A percentile compares a stretch with the other conserved stretches of the same genome.
phyloP scores from a whole-genome alignment of 1,140 invertebrate genomes.

The Medauroidea extradentata region DNA sequence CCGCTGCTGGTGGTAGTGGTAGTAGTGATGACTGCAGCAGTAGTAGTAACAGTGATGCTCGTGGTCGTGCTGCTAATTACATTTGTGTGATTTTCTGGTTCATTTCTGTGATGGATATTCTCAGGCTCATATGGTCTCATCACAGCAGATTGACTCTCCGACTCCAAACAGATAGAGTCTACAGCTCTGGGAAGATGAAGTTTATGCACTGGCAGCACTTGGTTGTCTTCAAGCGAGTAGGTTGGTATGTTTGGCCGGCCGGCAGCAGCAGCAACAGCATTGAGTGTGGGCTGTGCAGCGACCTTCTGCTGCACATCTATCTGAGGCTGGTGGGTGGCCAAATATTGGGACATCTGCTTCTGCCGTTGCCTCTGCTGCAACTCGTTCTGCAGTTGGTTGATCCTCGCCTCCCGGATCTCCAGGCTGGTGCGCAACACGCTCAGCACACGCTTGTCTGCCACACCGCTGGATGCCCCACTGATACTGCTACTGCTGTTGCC shows the following conservation, averaged over 20 bases:
- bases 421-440: slow-evolving; percentile 62
- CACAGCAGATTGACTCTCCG: not conserved
- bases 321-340: not conserved
- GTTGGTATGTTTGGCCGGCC: too few species aligned
- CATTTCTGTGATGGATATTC: too few species aligned
- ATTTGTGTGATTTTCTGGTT: slow-evolving; percentile 25
- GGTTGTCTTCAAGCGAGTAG: too few species aligned
- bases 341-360: slow-evolving; percentile 2
- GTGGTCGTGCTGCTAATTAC: not conserved
- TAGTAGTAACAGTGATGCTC: too few species aligned
- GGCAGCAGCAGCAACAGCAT: too few species aligned
- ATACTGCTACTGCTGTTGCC: slow-evolving; percentile 21
- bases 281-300: too few species aligned
- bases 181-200: slow-evolving; percentile 63
- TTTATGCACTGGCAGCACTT: slow-evolving; percentile 35
- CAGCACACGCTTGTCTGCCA: slow-evolving; percentile 42
- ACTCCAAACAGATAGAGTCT: slow-evolving; percentile 41
- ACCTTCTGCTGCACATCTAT: not conserved
- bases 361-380: slow-evolving; percentile 18
- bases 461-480: slow-evolving; percentile 27
- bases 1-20: not conserved
- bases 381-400: slow-evolving; percentile 44
- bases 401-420: slow-evolving; percentile 58
- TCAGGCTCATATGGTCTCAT: too few species aligned
- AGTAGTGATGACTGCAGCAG: too few species aligned